Conservation (phyloP, 2,888 invertebrate species). For the Ephialtes manifestator region DNA sequence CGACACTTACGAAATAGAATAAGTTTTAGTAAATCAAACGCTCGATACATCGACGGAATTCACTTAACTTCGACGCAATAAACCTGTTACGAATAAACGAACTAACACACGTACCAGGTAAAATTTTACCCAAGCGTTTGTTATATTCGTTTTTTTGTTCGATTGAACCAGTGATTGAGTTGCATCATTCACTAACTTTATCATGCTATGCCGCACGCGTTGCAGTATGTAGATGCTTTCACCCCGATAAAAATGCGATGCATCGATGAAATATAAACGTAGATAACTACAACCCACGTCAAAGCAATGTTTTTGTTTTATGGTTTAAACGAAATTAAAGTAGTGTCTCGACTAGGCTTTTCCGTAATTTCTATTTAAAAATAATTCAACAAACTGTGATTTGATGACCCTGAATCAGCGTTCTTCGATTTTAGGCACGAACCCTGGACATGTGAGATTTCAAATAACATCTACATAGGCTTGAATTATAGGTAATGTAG, state of each 20-base stretch:
- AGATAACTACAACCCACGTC: not conserved
- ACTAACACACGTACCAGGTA: not conserved
- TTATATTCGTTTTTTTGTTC: not conserved
- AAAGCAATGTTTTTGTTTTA: too few relatives aligned
- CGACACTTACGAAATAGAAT: not conserved
- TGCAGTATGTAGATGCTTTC: not conserved
- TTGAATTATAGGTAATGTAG: too few relatives aligned
- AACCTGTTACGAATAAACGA: not conserved
- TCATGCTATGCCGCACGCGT: not conserved
- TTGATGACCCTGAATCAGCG: not conserved
- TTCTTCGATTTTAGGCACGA: too few relatives aligned
- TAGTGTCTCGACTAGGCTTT: too few relatives aligned
- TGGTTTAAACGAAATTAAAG: not conserved
- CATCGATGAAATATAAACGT: too few relatives aligned
- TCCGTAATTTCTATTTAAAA: not conserved
- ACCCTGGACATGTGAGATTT: too few relatives aligned
- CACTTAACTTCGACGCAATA: too few relatives aligned
- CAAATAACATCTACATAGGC: too few relatives aligned
- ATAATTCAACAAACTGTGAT: not conserved
- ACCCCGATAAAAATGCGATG: not conserved
- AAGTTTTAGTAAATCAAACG: too few relatives aligned
- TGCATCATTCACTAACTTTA: not conserved
- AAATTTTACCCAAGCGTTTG: not conserved
- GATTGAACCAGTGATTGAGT: not conserved
- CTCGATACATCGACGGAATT: too few relatives aligned